Conservation (phyloP, 2,888 invertebrate species). For the Calephelis perditalis region DNA sequence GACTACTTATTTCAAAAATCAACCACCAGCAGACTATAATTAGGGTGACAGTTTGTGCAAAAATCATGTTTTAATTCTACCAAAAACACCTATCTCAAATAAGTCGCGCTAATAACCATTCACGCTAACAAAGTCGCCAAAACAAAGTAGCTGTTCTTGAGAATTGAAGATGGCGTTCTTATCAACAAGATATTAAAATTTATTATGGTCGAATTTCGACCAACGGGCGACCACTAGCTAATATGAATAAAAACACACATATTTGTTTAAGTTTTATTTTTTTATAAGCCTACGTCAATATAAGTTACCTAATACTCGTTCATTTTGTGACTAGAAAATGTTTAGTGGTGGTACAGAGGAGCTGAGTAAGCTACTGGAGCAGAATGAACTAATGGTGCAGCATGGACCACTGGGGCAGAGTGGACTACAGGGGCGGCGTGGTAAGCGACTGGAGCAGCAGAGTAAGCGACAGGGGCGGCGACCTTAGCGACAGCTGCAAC, state of each 20-base stretch:
- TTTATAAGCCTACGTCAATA: conserved; percentile 11
- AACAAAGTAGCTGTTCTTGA: too few relatives aligned
- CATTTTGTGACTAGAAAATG: conserved; percentile 25
- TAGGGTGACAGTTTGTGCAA: too few relatives aligned
- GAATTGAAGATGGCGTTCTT: too few relatives aligned
- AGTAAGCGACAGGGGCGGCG: conserved; percentile 37
- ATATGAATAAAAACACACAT: background rate
- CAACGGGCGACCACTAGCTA: too few relatives aligned
- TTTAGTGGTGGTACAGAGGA: conserved; percentile 79
- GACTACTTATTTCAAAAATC: too few relatives aligned
- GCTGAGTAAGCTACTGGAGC: conserved; percentile 61
- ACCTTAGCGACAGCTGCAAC: conserved; percentile 38
- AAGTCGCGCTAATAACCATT: too few relatives aligned
- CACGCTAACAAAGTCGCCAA: too few relatives aligned
- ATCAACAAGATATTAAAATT: too few relatives aligned
- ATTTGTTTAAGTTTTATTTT: background rate
- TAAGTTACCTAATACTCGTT: conserved; percentile 1
- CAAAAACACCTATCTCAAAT: too few relatives aligned
- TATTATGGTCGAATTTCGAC: too few relatives aligned
- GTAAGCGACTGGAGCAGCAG: conserved; percentile 37
- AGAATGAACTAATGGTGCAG: conserved; percentile 39
- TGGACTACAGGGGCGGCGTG: conserved; percentile 41
- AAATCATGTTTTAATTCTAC: too few relatives aligned
- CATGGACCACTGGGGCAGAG: conserved; percentile 36
- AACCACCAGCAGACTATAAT: too few relatives aligned